Conservation (phyloP, 2,888 invertebrate species). For the Altica lythri region DNA sequence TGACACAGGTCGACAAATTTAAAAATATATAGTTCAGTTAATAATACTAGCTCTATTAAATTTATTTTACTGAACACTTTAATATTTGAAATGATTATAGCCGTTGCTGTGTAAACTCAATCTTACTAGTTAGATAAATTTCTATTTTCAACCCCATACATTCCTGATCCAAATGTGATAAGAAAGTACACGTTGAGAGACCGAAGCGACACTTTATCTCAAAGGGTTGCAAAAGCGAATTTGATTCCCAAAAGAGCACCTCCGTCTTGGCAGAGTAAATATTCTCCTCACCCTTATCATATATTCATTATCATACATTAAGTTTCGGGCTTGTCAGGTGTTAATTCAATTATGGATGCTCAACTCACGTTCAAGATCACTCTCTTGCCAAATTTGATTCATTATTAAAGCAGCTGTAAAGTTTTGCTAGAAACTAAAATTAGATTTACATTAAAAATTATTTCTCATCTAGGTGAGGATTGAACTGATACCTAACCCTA, state of each 20-base stretch:
- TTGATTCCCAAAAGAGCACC: conserved; percentile 54
- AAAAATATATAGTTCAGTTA: too few relatives aligned
- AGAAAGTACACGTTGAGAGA: conserved; percentile 19
- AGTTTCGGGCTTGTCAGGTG: conserved; percentile 46
- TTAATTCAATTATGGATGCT: conserved; percentile 46
- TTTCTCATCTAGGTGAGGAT: too few relatives aligned
- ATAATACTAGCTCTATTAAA: too few relatives aligned
- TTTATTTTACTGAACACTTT: too few relatives aligned
- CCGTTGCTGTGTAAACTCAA: too few relatives aligned
- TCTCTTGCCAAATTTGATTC: conserved; percentile 32
- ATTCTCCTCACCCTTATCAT: conserved; percentile 52
- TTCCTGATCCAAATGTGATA: conserved; percentile 15
- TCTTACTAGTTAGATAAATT: too few relatives aligned
- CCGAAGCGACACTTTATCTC: conserved; percentile 37
- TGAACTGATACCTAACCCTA: too few relatives aligned
- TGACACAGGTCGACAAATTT: too few relatives aligned
- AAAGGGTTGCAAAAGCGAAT: conserved; percentile 56
- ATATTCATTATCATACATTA: conserved; percentile 55
- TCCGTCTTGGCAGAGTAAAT: conserved; percentile 50
- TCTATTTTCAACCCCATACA: neutral
- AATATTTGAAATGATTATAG: too few relatives aligned
- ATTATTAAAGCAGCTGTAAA: conserved; percentile 27
- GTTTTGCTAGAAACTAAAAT: conserved; percentile 13
- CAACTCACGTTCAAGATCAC: conserved; percentile 29
- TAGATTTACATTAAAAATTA: conserved; percentile 17